phyloP scores from a whole-genome alignment of 2,888 invertebrate species.

The Rosalia funebris region DNA sequence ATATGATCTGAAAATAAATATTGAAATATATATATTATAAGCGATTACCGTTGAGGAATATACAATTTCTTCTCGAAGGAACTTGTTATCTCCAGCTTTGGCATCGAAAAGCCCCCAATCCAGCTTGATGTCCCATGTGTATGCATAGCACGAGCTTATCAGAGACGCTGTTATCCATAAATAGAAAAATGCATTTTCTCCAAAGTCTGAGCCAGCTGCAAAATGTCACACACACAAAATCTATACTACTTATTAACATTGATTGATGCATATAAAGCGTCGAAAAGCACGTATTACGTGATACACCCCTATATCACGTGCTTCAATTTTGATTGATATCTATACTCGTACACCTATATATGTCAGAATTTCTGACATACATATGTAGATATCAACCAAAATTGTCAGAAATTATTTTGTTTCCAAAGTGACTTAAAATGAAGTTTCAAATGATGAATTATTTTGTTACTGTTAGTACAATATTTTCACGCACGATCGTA shows the following conservation, averaged over 20 bases:
- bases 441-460: too few relatives aligned
- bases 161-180: constrained; percentile 88
- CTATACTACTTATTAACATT: neutral
- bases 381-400: too few relatives aligned
- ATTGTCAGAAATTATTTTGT: too few relatives aligned
- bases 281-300: too few relatives aligned
- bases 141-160: constrained; percentile 92
- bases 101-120: constrained; percentile 98
- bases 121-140: constrained; percentile 98
- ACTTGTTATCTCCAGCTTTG: constrained; percentile 89
- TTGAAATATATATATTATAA: constrained; percentile 45
- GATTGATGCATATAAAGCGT: too few relatives aligned
- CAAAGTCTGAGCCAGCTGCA: constrained; percentile 29
- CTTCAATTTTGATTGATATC: too few relatives aligned
- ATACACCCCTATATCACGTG: too few relatives aligned
- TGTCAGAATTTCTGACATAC: too few relatives aligned
- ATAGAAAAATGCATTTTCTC: constrained; percentile 86
- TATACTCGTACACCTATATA: too few relatives aligned
- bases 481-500: too few relatives aligned
- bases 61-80: constrained; percentile 93
- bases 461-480: too few relatives aligned
- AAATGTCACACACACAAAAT: constrained; percentile 2
- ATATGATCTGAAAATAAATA: neutral
- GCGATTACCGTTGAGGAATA: constrained; percentile 87
- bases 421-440: too few relatives aligned